These are phyloP conservation scores for Sciurus carolinensis DNA, from an alignment of 2,797 vertebrate genomes.

Conservation along the genomic window DNA sequence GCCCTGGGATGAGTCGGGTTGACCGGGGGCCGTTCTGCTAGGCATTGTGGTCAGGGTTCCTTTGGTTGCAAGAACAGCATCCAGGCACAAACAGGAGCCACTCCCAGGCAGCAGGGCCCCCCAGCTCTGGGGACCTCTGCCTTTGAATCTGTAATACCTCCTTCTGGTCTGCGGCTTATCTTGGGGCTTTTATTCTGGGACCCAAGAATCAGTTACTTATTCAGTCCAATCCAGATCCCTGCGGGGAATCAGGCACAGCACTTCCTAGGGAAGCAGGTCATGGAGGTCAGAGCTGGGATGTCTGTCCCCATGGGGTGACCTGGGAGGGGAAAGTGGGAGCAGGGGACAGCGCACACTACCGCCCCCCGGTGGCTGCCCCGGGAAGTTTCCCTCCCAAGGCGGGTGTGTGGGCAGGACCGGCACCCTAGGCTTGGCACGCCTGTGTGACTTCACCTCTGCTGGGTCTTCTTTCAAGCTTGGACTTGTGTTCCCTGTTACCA, in stretches of 20 bases:
- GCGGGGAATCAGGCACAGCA: neutral
- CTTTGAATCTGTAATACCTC: neutral
- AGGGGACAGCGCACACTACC: fast-evolving
- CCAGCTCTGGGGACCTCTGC: neutral
- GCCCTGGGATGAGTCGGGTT: fast-evolving
- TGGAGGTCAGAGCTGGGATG: neutral
- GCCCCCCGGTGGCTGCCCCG: neutral
- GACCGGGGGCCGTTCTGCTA: neutral
- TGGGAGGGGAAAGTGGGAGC: neutral
- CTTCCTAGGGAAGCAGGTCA: neutral
- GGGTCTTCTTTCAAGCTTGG: neutral
- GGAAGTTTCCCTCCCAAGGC: neutral
- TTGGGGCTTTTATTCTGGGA: neutral
- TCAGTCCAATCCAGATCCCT: neutral
- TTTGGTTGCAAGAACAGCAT: neutral
- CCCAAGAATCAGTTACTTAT: neutral
- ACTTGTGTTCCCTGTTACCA: neutral
- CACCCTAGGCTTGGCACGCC: fast-evolving
- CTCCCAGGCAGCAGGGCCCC: fast-evolving
- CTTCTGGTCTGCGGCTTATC: fast-evolving
- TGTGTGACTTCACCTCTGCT: neutral
- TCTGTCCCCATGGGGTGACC: neutral
- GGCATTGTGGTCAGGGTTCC: neutral
- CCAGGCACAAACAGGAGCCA: neutral
- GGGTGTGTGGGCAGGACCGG: neutral